Base-by-base conservation (phyloP, 2,888 invertebrate species). In the Bibio marci region DNA sequence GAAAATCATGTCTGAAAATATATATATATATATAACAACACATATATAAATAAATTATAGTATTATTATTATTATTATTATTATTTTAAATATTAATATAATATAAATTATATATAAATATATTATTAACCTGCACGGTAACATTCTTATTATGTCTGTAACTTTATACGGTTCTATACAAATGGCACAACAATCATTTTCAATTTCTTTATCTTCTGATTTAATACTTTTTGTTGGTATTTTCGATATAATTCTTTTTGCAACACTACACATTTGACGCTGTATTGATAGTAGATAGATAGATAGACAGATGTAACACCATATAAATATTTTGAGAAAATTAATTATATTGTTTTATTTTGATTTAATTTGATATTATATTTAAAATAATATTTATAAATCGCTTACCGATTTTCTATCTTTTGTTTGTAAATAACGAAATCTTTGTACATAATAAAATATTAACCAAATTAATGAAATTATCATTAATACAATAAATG, bases 391-490 rank as follows among this genome's bases (percentile, higher is more conserved):
- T n/a, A 17, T 33, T 19, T 13, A 12, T 28, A 36, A 35, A 13
- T 26, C 28, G 19, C 73, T 71, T 52, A 90, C 88, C 56, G 88
- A 88, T 47, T 94, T 73, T 54, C 87, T 72, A 58, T 94, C 91
- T 64, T 92, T 94, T 43, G 91, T 90, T 61, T 92, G 88, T 44
- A 91, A 80, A 57, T 92, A 91, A 43, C 92, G 70, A 64, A 92
- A 91, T 48, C 91, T 69, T 64, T 94, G 92, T 38, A 94, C 82
- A 62, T 94, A 94, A 67, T 94, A 94, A 66, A 92, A 92, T 43
- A 92, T 80, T 31, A 94, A 73, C 92, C 92, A 94, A 17, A 91
- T 87, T 50, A 92, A 66, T 2, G 90, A 90, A 47, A 92, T 90
- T 50, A 91, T 80, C 88, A 92, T 90, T 49, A 92, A 67, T 44